Evolutionary conservation across 2,113 vertebrate genomes (phyloP).

Genomic region (Emydura subglobosa): DNA sequence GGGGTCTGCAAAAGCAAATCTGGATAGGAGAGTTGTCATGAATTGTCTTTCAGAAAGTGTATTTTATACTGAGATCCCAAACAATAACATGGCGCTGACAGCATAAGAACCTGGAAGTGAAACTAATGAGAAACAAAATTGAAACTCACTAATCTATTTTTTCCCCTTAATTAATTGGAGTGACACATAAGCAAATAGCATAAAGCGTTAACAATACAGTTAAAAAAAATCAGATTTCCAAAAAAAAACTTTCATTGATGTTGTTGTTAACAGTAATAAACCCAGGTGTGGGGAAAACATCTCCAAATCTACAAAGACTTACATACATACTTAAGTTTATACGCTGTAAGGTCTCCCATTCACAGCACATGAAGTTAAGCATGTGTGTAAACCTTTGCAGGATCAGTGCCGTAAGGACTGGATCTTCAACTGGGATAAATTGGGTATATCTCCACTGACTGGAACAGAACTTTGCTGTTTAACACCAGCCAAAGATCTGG

Average conservation of each 20-base stretch:
- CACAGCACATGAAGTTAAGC: background rate
- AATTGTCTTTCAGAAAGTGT: rapidly evolving
- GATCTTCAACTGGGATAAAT: background rate
- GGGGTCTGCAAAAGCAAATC: background rate
- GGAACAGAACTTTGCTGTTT: background rate
- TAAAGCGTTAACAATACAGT: background rate
- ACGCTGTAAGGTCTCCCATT: background rate
- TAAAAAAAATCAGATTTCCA: background rate
- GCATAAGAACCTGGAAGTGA: background rate
- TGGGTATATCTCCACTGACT: background rate
- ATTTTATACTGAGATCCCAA: background rate
- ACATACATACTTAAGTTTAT: background rate
- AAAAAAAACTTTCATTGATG: background rate
- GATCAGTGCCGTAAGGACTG: background rate
- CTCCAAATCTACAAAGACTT: background rate
- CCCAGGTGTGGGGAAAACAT: background rate
- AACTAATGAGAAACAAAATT: background rate
- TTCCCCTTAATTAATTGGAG: background rate
- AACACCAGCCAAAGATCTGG: background rate
- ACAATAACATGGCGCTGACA: background rate
- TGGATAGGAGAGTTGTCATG: rapidly evolving
- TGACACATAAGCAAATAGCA: background rate
- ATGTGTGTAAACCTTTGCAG: background rate
- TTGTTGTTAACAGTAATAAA: background rate
- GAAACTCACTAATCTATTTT: rapidly evolving